Conservation (phyloP, 2,113 vertebrate genomes). For the Larimichthys crocea region DNA sequence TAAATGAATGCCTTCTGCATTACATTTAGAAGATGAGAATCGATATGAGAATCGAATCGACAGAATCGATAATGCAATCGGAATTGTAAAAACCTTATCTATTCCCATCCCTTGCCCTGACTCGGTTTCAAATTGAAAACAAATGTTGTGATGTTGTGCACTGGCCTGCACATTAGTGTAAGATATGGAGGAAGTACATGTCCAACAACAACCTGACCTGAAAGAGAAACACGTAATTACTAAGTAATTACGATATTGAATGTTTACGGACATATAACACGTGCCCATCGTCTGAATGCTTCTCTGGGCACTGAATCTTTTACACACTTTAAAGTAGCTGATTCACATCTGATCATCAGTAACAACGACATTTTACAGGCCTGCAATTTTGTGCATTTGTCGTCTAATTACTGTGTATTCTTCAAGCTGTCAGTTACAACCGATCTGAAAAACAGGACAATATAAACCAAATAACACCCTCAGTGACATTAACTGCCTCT, state of each 20-base stretch:
- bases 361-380: background rate
- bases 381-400: background rate
- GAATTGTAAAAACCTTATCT: too few species aligned
- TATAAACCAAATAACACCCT: slow-evolving; percentile 30
- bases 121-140: background rate
- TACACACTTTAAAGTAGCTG: background rate
- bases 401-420: background rate
- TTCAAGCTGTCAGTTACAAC: slow-evolving; percentile 3
- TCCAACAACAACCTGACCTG: background rate
- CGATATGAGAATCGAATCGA: too few species aligned
- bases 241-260: background rate
- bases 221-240: background rate
- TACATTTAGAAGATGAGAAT: too few species aligned
- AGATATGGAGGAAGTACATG: too few species aligned
- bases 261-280: background rate
- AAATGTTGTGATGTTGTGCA: too few species aligned
- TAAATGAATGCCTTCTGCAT: too few species aligned
- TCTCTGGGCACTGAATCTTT: background rate
- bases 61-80: too few species aligned
- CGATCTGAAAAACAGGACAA: slow-evolving; percentile 12
- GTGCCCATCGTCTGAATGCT: background rate
- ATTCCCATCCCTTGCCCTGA: background rate
- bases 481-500: slow-evolving; percentile 23
- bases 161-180: background rate
- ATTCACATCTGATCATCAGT: background rate